Conservation (phyloP, 2,888 invertebrate species). For the Drosophila limbata region DNA sequence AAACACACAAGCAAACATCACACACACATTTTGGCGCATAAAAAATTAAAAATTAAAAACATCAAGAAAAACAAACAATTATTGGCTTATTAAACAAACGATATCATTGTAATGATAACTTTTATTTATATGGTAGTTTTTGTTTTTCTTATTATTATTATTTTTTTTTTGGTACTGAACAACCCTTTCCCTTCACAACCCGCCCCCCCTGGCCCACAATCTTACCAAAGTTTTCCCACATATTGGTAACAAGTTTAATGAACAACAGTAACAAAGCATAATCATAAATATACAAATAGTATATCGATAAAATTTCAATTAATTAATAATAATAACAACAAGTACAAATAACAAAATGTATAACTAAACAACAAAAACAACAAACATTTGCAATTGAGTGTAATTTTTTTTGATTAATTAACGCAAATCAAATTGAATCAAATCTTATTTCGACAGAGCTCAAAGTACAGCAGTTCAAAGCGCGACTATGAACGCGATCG, state of each 20-base stretch:
- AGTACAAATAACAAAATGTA: neutral
- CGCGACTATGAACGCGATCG: slow-evolving; percentile 88
- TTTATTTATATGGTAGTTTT: slow-evolving; percentile 17
- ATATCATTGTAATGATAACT: slow-evolving; percentile 22
- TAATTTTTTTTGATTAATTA: neutral
- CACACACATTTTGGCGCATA: slow-evolving; percentile 7
- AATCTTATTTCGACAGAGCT: slow-evolving; percentile 87
- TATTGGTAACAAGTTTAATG: neutral
- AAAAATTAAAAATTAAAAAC: neutral
- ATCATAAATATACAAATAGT: neutral
- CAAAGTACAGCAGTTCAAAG: slow-evolving; percentile 92
- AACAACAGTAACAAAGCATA: slow-evolving; percentile 2
- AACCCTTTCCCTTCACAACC: neutral
- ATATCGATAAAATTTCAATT: neutral
- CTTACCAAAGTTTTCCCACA: neutral
- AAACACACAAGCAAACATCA: slow-evolving; percentile 2
- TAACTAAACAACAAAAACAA: neutral
- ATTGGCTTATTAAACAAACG: slow-evolving; percentile 24
- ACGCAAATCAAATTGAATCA: slow-evolving; percentile 15
- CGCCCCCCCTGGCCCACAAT: neutral
- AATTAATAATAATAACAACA: neutral
- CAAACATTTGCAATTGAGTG: neutral
- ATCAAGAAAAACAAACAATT: slow-evolving; percentile 14
- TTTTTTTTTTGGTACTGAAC: neutral
- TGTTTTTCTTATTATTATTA: neutral